Evolutionary conservation across 1,140 invertebrate genomes (phyloP), one percentile per base, ranked within the genome.

Genomic region (Papilio helenus): DNA sequence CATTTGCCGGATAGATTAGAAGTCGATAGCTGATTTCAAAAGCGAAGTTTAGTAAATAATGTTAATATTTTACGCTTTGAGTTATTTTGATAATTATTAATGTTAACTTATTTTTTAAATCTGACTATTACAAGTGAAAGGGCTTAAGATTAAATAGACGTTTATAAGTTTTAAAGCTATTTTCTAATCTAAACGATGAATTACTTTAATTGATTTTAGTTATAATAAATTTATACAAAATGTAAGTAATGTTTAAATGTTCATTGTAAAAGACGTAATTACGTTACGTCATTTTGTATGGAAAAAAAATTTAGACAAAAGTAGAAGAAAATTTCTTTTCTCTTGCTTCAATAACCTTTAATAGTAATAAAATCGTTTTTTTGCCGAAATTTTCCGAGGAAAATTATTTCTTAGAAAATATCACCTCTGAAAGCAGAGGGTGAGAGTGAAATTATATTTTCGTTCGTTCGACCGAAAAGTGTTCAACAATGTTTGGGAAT

Each of bases 401-500:
- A 65, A 26, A 65, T 58, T 14, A 58, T 65, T 26, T 26, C 58
- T 65, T 29, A 29, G 58, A 65, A 65, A 29, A 26, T 65, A 65
- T 65, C 58, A 26, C 23, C 20, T 65, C 3, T 29, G 12, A 26
- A 65, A 10, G 20, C 20, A 65, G 58, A 10, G 23, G 20, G 23
- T 29, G 58, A 18, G 1, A 65, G 3, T 65, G 23, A 65, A 26
- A 65, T 65, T 65, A 65, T 65, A 29, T 65, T 65, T 65, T 29
- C 12, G 58, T 65, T 65, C 23, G 61, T 68, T 68, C 61, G 26
- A 68, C 26, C 14, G 61, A 68, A 68, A 29, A 68, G 26, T 68
- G 61, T 68, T 68, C 26, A 29, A 68, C 61, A 68, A 68, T 29
- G 61, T 68, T n/a, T 68, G 26, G 61, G 14, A 68, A 29, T 68